Evolutionary conservation across 2,113 vertebrate species (phyloP), one percentile per base, ranked within the genome.

Genomic region (Apus apus): DNA sequence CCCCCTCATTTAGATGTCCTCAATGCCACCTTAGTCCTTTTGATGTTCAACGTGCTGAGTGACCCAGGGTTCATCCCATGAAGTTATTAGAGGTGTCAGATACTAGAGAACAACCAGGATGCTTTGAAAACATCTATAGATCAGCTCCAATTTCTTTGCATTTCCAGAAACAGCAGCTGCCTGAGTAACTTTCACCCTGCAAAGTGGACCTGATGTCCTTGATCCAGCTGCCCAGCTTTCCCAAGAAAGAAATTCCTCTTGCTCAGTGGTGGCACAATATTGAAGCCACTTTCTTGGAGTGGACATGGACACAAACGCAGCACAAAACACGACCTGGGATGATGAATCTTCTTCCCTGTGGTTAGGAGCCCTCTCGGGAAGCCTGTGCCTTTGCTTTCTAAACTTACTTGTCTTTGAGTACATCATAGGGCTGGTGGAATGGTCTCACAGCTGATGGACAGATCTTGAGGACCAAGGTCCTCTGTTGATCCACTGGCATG

Each of bases 201-300:
- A 36, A 23, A 23, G 45, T 5, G 54, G 12, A 7, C 38, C 75
- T 68, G 62, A 26, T 1, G 4, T 5, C 50, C 58, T 75, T 14
- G 62, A 25, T 75, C 32, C 15, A 45, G 15, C 46, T 67, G 36
- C 11, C 40, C n/a, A 68, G 15, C 25, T 68, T 61, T 32, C 30
- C 19, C 26, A 45, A 62, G 21, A 15, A 46, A 22, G 32, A 14
- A 51, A 38, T 70, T 70, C 62, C n/a, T 29, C 71, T 25, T 15
- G 11, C 56, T 74, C 7, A 4, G 40, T 6, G 25, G 62, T 70
- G 50, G 48, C 32, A 38, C 23, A 45, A 4, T 43, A 45, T 8
- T 40, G 57, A n/a, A 23, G 7, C 16, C 2, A 0, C 13, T 13
- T 17, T 26, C 8, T 50, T 0, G 0, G 19, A 38, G 76, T 2